These are phyloP conservation scores for Pediacus dermestoides DNA, from an alignment of 2,888 invertebrate genomes.

Conservation along the genomic window DNA sequence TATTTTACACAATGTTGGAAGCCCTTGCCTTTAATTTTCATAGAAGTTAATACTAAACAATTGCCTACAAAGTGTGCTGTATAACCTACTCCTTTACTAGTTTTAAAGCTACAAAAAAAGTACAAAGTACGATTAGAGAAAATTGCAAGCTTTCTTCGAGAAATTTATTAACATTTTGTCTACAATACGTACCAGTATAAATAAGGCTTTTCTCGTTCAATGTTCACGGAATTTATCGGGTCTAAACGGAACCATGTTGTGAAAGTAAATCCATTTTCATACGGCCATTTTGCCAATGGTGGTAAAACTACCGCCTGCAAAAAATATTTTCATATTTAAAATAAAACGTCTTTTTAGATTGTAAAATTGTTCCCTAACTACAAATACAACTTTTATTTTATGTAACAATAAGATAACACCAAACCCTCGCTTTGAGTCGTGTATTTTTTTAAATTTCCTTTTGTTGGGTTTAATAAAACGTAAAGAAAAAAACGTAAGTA, in stretches of 20 bases:
- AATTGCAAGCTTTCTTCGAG: conserved; percentile 6
- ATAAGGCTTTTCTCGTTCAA: conserved; percentile 98
- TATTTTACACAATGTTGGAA: conserved; percentile 99
- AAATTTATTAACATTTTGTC: conserved; percentile 4
- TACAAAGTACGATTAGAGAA: conserved; percentile 4
- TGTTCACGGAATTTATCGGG: conserved; percentile 97
- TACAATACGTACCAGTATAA: conserved; percentile 88
- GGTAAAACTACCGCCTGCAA: conserved; percentile 93
- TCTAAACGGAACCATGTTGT: conserved; percentile 99
- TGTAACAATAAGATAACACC: too few relatives aligned
- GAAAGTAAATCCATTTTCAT: conserved; percentile 99
- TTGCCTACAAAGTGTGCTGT: conserved; percentile 99
- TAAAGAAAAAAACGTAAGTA: too few relatives aligned
- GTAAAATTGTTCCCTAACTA: too few relatives aligned
- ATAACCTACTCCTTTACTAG: conserved; percentile 98
- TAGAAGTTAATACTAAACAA: conserved; percentile 95
- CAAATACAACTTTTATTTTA: too few relatives aligned
- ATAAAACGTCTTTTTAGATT: background rate
- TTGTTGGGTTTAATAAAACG: too few relatives aligned
- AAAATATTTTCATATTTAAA: conserved; percentile 4
- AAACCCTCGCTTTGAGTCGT: too few relatives aligned
- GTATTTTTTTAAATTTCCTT: too few relatives aligned
- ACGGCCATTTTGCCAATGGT: conserved; percentile 96
- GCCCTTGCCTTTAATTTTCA: conserved; percentile 98
- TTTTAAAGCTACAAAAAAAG: conserved; percentile 79